These are phyloP conservation scores for Chaitophorus viminalis DNA, from an alignment of 2,888 invertebrate species.

Conservation along the genomic window DNA sequence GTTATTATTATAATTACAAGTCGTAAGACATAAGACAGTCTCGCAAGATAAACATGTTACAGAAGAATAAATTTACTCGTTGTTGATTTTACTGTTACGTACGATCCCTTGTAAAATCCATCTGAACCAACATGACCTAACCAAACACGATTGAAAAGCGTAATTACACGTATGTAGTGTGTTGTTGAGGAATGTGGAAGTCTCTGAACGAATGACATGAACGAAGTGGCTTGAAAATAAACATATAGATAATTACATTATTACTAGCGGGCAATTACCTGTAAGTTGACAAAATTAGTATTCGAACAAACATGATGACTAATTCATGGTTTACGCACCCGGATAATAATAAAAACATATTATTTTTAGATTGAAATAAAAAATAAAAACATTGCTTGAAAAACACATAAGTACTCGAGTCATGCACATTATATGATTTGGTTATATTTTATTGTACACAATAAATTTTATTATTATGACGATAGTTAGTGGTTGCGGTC, in stretches of 20 bases:
- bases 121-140: neutral
- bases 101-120: slow-evolving; percentile 16
- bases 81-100: slow-evolving; percentile 56
- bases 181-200: slow-evolving; percentile 35
- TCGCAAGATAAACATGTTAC: neutral
- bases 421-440: too few species aligned
- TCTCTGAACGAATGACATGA: slow-evolving; percentile 26
- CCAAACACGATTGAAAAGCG: slow-evolving; percentile 22
- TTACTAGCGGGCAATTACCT: too few species aligned
- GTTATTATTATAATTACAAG: slow-evolving; percentile 37
- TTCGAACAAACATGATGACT: neutral
- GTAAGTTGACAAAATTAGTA: neutral
- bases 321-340: neutral
- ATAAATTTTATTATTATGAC: too few species aligned
- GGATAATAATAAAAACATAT: too few species aligned
- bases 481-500: too few species aligned
- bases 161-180: slow-evolving; percentile 20
- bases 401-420: too few species aligned
- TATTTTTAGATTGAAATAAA: too few species aligned
- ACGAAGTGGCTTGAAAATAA: neutral
- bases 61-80: slow-evolving; percentile 13
- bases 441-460: too few species aligned
- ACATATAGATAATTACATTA: neutral
- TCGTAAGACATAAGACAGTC: neutral
- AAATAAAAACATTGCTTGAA: too few species aligned